Conservation (phyloP, 2,888 invertebrate species). For the Arctia plantaginis region DNA sequence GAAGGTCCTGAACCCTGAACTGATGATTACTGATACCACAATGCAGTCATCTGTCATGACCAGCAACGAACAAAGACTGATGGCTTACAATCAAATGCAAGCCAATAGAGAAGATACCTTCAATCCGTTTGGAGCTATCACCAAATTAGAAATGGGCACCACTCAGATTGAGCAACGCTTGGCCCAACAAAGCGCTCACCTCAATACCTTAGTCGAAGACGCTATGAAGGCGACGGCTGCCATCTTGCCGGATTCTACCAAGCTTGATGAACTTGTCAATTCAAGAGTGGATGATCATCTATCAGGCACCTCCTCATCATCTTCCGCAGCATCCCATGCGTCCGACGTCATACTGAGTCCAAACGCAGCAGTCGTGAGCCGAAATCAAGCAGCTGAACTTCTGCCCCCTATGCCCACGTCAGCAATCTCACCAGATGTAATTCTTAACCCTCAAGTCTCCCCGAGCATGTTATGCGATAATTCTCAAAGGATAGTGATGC, state of each 20-base stretch:
- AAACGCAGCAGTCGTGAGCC: constrained; percentile 67
- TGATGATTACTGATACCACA: constrained; percentile 68
- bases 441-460: constrained; percentile 87
- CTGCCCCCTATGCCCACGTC: constrained; percentile 66
- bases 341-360: constrained; percentile 75
- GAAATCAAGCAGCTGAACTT: constrained; percentile 70
- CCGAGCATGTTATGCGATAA: constrained; percentile 85
- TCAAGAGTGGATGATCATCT: constrained; percentile 77
- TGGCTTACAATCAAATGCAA: constrained; percentile 66
- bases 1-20: constrained; percentile 70
- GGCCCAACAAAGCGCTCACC: constrained; percentile 78
- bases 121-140: constrained; percentile 76
- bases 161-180: constrained; percentile 72
- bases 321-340: constrained; percentile 69
- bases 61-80: constrained; percentile 61
- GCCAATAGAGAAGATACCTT: constrained; percentile 60
- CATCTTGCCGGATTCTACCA: constrained; percentile 79
- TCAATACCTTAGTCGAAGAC: constrained; percentile 82
- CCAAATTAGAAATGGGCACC: constrained; percentile 74
- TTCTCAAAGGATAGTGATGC: constrained; percentile 61
- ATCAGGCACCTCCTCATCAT: constrained; percentile 69
- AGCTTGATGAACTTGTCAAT: constrained; percentile 87
- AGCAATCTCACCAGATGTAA: constrained; percentile 85
- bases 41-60: constrained; percentile 60
- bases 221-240: constrained; percentile 81